These are phyloP conservation scores for Cerastis rubricosa DNA, from an alignment of 2,888 invertebrate species.

Conservation along the genomic window DNA sequence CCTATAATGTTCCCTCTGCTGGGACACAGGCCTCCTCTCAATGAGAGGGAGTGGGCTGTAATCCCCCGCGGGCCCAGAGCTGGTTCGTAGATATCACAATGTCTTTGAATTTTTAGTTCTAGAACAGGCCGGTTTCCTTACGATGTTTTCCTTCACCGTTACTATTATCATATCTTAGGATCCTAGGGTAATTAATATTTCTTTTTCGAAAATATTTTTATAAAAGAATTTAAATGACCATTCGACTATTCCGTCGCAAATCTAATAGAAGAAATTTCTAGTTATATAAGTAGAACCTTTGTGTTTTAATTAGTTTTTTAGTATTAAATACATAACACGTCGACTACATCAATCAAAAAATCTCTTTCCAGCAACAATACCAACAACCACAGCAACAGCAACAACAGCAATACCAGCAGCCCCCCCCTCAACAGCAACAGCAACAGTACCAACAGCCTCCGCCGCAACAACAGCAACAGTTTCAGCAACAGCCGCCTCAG, in stretches of 20 bases:
- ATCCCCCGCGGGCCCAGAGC: too few species aligned
- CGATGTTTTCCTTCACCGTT: too few species aligned
- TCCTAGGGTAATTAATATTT: not conserved
- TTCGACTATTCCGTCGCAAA: not conserved
- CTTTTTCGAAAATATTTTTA: not conserved
- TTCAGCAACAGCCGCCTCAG: slow-evolving; percentile 71
- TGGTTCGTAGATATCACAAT: too few species aligned
- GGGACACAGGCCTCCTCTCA: too few species aligned
- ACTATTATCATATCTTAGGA: not conserved
- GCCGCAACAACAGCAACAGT: slow-evolving; percentile 68
- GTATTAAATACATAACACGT: not conserved
- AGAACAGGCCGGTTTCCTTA: too few species aligned
- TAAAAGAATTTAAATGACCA: not conserved
- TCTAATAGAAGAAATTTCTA: too few species aligned
- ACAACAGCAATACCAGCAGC: slow-evolving; percentile 67
- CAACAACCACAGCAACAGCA: slow-evolving; percentile 67
- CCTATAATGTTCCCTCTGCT: too few species aligned
- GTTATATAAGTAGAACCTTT: too few species aligned
- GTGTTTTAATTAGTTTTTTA: too few species aligned
- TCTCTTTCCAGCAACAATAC: slow-evolving; percentile 49
- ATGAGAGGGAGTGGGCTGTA: too few species aligned
- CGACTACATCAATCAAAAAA: not conserved
- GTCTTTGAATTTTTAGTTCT: too few species aligned
- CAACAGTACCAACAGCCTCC: not conserved
- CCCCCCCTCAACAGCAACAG: slow-evolving; percentile 53